Conservation (phyloP, 2,797 vertebrate species). For the Lateolabrax maculatus region DNA sequence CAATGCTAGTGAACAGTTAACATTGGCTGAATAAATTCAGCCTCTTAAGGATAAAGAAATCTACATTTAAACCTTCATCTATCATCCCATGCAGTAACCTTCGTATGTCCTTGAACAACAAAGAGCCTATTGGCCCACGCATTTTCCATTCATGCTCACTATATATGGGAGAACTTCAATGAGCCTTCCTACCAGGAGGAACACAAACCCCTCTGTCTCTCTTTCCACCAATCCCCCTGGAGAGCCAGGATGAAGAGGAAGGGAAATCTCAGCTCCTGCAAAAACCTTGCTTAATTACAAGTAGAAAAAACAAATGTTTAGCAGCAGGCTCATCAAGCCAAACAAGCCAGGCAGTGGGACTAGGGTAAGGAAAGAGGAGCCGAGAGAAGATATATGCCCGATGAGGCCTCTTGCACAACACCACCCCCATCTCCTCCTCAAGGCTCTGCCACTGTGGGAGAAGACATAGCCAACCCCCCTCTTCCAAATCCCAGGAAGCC, state of each 20-base stretch:
- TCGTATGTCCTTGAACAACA: conserved; percentile 76
- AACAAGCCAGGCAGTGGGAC: conserved; percentile 61
- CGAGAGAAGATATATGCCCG: conserved; percentile 46
- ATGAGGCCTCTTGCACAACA: conserved; percentile 60
- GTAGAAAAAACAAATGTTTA: conserved; percentile 62
- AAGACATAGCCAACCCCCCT: conserved; percentile 46
- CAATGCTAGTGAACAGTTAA: conserved; percentile 24
- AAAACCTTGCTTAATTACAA: conserved; percentile 74
- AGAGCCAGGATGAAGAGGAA: conserved; percentile 64
- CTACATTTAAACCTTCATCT: conserved; percentile 55
- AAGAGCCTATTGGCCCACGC: conserved; percentile 69
- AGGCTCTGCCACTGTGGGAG: conserved; percentile 67
- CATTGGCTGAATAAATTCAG: conserved; percentile 33
- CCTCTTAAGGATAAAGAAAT: conserved; percentile 56
- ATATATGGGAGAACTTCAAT: conserved; percentile 76
- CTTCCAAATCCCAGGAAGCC: conserved; percentile 75
- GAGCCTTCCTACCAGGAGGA: conserved; percentile 59
- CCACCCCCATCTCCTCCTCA: conserved; percentile 69
- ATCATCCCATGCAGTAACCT: conserved; percentile 64
- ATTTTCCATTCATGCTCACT: conserved; percentile 71
- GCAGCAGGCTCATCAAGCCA: conserved; percentile 66
- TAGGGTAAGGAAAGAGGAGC: conserved; percentile 40
- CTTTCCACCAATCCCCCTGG: conserved; percentile 64
- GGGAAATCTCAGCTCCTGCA: conserved; percentile 61
- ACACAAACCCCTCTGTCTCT: conserved; percentile 64